A percentile compares a stretch with the other conserved stretches of the same genome.
phyloP scores from a whole-genome alignment of 2,113 vertebrate genomes.

The Alectura lathami region DNA sequence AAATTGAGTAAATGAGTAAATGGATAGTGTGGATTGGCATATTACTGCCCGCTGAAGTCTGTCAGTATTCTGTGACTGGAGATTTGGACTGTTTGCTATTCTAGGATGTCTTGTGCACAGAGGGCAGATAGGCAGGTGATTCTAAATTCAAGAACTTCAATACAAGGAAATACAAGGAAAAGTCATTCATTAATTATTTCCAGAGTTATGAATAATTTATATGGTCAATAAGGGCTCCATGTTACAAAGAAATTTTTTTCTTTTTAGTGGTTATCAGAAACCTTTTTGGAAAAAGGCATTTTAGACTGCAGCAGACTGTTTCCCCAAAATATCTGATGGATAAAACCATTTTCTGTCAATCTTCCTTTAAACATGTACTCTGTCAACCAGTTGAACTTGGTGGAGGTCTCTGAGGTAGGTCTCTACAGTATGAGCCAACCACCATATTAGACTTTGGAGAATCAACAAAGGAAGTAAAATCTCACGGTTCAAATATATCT shows the following conservation, averaged over 20 bases:
- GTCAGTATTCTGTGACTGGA: neutral
- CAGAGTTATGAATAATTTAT: neutral
- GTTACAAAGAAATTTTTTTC: neutral
- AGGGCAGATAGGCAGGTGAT: neutral
- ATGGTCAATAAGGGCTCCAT: neutral
- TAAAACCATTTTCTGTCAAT: neutral
- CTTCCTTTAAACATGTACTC: neutral
- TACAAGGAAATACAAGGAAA: neutral
- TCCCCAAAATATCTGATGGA: neutral
- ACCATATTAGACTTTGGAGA: neutral
- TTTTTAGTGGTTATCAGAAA: neutral
- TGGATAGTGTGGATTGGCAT: neutral
- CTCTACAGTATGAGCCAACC: neutral
- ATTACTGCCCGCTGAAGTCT: neutral
- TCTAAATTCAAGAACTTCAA: neutral
- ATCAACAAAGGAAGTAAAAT: neutral
- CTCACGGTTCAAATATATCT: neutral
- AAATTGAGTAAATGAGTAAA: neutral
- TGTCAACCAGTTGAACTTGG: neutral
- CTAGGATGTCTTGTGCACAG: neutral
- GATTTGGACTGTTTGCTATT: neutral
- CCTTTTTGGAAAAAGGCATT: neutral
- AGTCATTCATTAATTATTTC: neutral
- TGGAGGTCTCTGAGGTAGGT: neutral
- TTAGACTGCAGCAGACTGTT: neutral